Conservation (phyloP, 2,797 vertebrate genomes). For the Zalophus californianus region DNA sequence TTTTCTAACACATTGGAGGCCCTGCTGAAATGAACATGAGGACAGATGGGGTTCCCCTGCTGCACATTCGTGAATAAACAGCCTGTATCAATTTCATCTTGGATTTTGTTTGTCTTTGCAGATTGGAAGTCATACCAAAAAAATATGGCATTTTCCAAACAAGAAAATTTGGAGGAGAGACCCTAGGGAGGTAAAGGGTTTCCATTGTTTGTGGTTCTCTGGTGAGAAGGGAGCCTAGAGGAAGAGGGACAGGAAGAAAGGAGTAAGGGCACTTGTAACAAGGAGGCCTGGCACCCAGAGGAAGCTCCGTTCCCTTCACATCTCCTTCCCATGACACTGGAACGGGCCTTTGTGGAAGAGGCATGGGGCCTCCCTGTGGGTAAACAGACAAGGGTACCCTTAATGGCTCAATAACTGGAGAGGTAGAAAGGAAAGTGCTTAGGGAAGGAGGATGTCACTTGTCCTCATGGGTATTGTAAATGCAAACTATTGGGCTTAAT, state of each 20-base stretch:
- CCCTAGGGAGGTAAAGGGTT: background rate
- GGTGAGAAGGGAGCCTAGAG: background rate
- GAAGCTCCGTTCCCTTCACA: background rate
- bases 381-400: background rate
- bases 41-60: background rate
- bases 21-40: background rate
- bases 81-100: constrained; percentile 47
- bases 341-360: background rate
- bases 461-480: background rate
- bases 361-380: background rate
- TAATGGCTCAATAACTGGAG: background rate
- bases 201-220: background rate
- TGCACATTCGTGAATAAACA: constrained; percentile 50
- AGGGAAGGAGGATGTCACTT: background rate
- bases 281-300: background rate
- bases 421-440: background rate
- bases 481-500: background rate
- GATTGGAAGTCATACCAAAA: constrained; percentile 1
- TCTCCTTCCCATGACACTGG: background rate
- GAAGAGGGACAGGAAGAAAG: background rate
- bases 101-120: constrained; percentile 48
- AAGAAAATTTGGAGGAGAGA: background rate
- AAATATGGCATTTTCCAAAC: background rate
- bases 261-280: background rate
- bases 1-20: background rate